Percentiles rank a stretch among this genome's conserved stretches.
These are phyloP conservation scores for Tympanuchus pallidicinctus DNA, from an alignment of 2,113 vertebrate genomes.

Conservation along the genomic window DNA sequence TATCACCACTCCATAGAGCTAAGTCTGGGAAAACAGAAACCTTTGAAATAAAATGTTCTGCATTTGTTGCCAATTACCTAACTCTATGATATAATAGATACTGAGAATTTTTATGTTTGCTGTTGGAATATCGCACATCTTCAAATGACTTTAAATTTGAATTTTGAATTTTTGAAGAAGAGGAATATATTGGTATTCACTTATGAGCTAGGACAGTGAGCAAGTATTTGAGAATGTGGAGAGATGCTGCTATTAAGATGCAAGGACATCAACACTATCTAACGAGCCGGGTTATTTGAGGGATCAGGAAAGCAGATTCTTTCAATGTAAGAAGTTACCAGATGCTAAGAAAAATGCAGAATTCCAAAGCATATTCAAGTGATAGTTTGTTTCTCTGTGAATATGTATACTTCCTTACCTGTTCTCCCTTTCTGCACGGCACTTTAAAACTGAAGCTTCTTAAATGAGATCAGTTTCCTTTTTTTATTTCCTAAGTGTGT, in stretches of 20 bases:
- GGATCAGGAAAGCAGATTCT: background rate
- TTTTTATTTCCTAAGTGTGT: background rate
- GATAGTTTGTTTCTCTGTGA: background rate
- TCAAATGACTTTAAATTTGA: background rate
- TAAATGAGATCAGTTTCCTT: background rate
- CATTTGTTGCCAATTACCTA: accelerated
- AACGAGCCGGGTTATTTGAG: background rate
- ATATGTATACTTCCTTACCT: background rate
- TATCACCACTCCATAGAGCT: background rate
- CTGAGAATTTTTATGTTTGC: background rate
- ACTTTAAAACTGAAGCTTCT: background rate
- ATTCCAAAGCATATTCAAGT: background rate
- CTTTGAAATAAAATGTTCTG: background rate
- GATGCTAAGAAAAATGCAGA: background rate
- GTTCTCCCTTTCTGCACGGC: background rate
- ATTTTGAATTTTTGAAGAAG: background rate
- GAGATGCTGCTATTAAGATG: background rate
- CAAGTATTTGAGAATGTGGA: background rate
- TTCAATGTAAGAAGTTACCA: background rate
- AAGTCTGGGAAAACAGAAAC: background rate
- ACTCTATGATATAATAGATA: background rate
- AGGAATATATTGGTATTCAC: background rate
- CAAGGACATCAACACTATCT: accelerated
- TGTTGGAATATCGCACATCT: background rate
- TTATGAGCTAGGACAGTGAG: background rate